A percentile compares a stretch with the other conserved stretches of the same genome.
Conservation (phyloP, 2,888 invertebrate genomes). For the Aphidius colemani region DNA sequence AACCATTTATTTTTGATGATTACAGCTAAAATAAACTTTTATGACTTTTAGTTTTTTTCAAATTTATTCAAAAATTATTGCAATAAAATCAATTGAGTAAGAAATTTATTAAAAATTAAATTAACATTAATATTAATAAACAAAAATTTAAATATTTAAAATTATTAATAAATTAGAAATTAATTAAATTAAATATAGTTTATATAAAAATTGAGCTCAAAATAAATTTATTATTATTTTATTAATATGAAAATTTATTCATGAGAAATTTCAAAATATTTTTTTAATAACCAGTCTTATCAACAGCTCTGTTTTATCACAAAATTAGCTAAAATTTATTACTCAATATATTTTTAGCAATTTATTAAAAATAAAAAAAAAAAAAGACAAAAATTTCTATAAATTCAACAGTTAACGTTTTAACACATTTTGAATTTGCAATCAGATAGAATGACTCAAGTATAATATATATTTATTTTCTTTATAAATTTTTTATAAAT, state of each 20-base stretch:
- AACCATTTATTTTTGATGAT: constrained; percentile 21
- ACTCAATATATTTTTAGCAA: neutral
- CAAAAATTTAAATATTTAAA: no score
- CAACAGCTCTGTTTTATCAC: neutral
- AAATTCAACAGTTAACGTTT: neutral
- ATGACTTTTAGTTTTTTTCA: constrained; percentile 17
- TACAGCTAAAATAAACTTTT: neutral
- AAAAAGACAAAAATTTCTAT: neutral
- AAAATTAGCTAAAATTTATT: neutral
- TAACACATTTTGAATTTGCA: neutral
- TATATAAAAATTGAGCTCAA: no score
- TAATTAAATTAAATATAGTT: no score
- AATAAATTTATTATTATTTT: no score
- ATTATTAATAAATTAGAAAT: no score
- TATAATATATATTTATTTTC: neutral
- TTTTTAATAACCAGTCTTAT: neutral
- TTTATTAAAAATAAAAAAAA: neutral
- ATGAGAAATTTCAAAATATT: neutral
- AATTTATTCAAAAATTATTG: no score
- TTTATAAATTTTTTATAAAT: constrained; percentile 4
- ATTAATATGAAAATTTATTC: neutral
- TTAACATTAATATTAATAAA: no score
- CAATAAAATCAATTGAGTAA: no score
- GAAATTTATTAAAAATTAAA: no score
- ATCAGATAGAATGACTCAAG: neutral